Base-by-base conservation (phyloP, 2,888 invertebrate species). In the Priocnemis perturbator region DNA sequence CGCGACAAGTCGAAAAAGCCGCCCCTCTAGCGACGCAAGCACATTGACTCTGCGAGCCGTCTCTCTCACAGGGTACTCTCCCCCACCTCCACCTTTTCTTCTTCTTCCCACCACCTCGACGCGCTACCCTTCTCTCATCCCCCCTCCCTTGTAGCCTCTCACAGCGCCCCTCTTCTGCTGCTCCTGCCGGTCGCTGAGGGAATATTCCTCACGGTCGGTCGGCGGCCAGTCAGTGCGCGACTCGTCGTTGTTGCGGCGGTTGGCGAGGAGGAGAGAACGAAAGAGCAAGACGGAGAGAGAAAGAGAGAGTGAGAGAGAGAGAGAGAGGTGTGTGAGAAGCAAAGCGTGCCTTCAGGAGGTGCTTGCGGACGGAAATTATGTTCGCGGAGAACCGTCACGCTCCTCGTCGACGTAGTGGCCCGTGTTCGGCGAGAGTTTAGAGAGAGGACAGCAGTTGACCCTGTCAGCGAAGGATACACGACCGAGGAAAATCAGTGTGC, bases 211-310 rank as follows among this genome's bases (percentile, higher is more conserved):
- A 70, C 79, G 79, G 79, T 69, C 64, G 73, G 77, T 68, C 75
- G 69, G 71, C 77, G 74, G 72, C 44, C 65, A 78, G 80, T 81
- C 83, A 83, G 83, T 83, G 79, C 80, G 83, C 79, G 83, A 77
- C 78, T 78, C 79, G 82, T 82, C 83, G 83, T 83, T 79, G 79
- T 71, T 77, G 79, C 79, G 80, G 63, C 81, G 81, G 69, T 80
- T 77, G 77, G 62, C 75, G 77, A 77, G 73, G 75, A 71, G 74
- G 73, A 73, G 77, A 71, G 65, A 62, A 66, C 64, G n/a, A n/a
- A n/a, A n/a, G n/a, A n/a, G n/a, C n/a, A n/a, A n/a, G n/a, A n/a
- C n/a, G n/a, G n/a, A n/a, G n/a, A n/a, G n/a, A n/a, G n/a, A n/a
- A n/a, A n/a, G n/a, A n/a, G n/a, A n/a, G n/a, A n/a, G 62, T 73